Percentiles rank a stretch among this genome's conserved stretches.
Evolutionary conservation across 2,113 vertebrate genomes (phyloP).

Genomic region (Albula goreensis): DNA sequence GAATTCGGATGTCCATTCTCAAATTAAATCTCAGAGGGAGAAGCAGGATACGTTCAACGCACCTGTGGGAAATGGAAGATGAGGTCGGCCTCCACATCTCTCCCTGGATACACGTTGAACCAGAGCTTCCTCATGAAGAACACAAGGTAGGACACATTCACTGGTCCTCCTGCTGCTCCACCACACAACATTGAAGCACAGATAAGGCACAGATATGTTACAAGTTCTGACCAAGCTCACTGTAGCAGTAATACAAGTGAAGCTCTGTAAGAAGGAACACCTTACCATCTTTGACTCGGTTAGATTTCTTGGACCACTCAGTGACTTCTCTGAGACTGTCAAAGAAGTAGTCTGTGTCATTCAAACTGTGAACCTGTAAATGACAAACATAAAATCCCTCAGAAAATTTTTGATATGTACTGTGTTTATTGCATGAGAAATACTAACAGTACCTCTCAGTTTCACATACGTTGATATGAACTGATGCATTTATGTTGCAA

Average conservation of each 20-base stretch:
- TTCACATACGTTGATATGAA: no score
- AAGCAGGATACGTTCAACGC: slow-evolving; percentile 18
- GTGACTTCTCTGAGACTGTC: slow-evolving; percentile 82
- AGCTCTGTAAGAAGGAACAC: not conserved
- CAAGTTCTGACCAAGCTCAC: not conserved
- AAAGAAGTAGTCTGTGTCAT: slow-evolving; percentile 88
- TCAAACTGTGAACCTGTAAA: slow-evolving; percentile 78
- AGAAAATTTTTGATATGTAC: not conserved
- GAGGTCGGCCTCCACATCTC: slow-evolving; percentile 82
- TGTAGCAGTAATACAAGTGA: not conserved
- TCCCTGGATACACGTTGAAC: slow-evolving; percentile 85
- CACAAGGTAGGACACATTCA: slow-evolving; percentile 75
- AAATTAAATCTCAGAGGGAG: not conserved
- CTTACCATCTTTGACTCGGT: slow-evolving; percentile 80
- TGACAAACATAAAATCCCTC: slow-evolving; percentile 4
- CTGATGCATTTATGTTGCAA: no score
- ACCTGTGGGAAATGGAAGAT: slow-evolving; percentile 97
- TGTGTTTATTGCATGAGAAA: not conserved
- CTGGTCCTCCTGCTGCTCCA: slow-evolving; percentile 56
- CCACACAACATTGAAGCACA: not conserved
- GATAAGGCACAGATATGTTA: not conserved
- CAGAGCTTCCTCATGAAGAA: slow-evolving; percentile 97
- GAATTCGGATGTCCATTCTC: not conserved
- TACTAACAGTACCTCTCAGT: not conserved
- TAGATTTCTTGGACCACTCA: slow-evolving; percentile 76